Evolutionary conservation across 2,797 vertebrate species (phyloP).

Genomic region (Arrhamphus sclerolepis): DNA sequence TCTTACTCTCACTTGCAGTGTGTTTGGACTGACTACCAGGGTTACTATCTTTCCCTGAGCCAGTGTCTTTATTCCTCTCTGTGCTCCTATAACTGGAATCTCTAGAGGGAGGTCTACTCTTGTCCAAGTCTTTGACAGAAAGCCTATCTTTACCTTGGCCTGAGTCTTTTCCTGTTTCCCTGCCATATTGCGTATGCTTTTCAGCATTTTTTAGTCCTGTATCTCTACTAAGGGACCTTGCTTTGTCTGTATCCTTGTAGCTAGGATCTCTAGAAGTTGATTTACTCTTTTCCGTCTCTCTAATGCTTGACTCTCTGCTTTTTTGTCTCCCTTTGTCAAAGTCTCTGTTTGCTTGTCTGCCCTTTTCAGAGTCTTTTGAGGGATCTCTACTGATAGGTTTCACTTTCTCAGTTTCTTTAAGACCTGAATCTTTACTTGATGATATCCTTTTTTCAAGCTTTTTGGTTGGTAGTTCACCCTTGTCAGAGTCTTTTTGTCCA

Average conservation of each 20-base stretch:
- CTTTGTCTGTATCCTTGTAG: constrained; percentile 67
- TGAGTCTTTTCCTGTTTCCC: constrained; percentile 69
- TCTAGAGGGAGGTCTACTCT: constrained; percentile 60
- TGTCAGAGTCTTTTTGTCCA: constrained; percentile 64
- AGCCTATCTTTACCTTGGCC: constrained; percentile 69
- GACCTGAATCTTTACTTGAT: constrained; percentile 57
- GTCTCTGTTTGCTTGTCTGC: constrained; percentile 64
- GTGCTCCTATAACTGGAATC: constrained; percentile 72
- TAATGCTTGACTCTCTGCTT: constrained; percentile 61
- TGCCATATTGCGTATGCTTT: constrained; percentile 64
- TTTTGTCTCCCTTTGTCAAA: constrained; percentile 63
- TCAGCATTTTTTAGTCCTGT: constrained; percentile 60
- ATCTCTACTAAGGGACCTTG: constrained; percentile 59
- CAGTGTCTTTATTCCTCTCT: constrained; percentile 73
- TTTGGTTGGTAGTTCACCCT: constrained; percentile 61
- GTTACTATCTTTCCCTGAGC: constrained; percentile 68
- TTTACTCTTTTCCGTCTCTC: constrained; percentile 71
- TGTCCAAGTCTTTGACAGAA: constrained; percentile 71
- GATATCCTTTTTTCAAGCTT: constrained; percentile 67
- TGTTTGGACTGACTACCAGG: constrained; percentile 68
- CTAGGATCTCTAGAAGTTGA: constrained; percentile 57
- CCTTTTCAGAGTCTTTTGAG: constrained; percentile 68
- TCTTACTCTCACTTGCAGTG: constrained; percentile 70
- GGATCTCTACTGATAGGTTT: constrained; percentile 57
- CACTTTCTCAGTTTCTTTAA: constrained; percentile 67